A percentile compares a stretch with the other conserved stretches of the same genome.
Evolutionary conservation across 1,140 invertebrate genomes (phyloP).

Genomic region (Eriosoma lanigerum): DNA sequence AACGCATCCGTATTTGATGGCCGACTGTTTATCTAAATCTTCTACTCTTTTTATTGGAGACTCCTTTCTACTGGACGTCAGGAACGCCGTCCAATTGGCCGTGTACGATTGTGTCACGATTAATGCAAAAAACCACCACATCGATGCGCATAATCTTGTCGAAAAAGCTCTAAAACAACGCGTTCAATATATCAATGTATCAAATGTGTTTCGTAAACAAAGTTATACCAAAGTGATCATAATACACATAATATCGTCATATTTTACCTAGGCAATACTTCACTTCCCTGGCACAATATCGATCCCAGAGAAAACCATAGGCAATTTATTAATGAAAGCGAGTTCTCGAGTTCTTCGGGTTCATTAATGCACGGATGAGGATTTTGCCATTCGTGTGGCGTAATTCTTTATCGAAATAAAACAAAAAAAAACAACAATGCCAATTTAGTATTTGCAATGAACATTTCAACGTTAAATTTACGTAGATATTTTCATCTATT

Average conservation of each 20-base stretch:
- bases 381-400: slow-evolving; percentile 67
- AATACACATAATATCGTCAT: too few relatives aligned
- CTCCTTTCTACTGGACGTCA: slow-evolving; percentile 95
- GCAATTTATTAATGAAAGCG: slow-evolving; percentile 62
- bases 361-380: slow-evolving; percentile 61
- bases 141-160: slow-evolving; percentile 85
- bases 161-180: slow-evolving; percentile 70
- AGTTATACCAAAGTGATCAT: too few relatives aligned
- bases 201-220: too few relatives aligned
- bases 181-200: too few relatives aligned
- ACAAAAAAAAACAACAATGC: neutral
- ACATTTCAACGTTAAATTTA: too few relatives aligned
- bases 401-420: too few relatives aligned
- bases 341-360: slow-evolving; percentile 62
- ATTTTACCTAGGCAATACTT: slow-evolving; percentile 61
- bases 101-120: slow-evolving; percentile 99
- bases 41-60: slow-evolving; percentile 94
- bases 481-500: slow-evolving; percentile 50
- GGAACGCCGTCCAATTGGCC: slow-evolving; percentile 93
- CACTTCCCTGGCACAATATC: slow-evolving; percentile 62
- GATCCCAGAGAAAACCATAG: slow-evolving; percentile 64
- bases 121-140: slow-evolving; percentile 98
- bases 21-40: slow-evolving; percentile 93
- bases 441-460: neutral
- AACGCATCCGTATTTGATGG: slow-evolving; percentile 95